These are phyloP conservation scores for Peromyscus nudipes DNA, from an alignment of 2,797 vertebrate species.

Conservation along the genomic window DNA sequence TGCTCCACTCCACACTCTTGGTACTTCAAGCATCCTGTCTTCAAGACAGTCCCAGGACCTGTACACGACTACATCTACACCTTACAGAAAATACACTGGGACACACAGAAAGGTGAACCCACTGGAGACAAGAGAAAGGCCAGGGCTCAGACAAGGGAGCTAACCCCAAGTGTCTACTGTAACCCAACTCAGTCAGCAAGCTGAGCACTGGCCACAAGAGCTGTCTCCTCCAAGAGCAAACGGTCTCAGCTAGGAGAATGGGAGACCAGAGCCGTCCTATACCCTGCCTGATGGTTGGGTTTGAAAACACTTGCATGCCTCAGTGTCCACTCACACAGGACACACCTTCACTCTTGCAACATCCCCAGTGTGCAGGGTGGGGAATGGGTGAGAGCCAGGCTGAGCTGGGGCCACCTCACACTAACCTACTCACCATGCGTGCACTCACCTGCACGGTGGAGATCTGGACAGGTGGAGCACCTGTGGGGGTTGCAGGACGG, in stretches of 20 bases:
- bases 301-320: not conserved
- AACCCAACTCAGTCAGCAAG: not conserved
- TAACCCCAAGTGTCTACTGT: not conserved
- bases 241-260: not conserved
- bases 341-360: not conserved
- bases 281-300: not conserved
- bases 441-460: slow-evolving; percentile 94
- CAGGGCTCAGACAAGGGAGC: not conserved
- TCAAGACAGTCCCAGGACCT: not conserved
- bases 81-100: not conserved
- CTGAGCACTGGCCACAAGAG: not conserved
- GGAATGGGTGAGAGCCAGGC: not conserved
- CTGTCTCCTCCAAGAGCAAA: too few relatives aligned
- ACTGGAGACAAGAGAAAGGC: not conserved
- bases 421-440: not conserved
- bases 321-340: not conserved
- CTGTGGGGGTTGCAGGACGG: slow-evolving; percentile 94
- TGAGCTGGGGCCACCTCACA: not conserved
- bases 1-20: not conserved
- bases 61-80: not conserved
- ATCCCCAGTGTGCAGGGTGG: not conserved
- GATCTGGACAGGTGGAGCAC: slow-evolving; percentile 93
- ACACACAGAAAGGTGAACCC: not conserved
- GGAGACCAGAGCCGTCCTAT: not conserved
- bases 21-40: not conserved